Evolutionary conservation across 2,888 invertebrate genomes (phyloP), one percentile per base, ranked within the genome.

Genomic region (Onthophagus sagittarius): DNA sequence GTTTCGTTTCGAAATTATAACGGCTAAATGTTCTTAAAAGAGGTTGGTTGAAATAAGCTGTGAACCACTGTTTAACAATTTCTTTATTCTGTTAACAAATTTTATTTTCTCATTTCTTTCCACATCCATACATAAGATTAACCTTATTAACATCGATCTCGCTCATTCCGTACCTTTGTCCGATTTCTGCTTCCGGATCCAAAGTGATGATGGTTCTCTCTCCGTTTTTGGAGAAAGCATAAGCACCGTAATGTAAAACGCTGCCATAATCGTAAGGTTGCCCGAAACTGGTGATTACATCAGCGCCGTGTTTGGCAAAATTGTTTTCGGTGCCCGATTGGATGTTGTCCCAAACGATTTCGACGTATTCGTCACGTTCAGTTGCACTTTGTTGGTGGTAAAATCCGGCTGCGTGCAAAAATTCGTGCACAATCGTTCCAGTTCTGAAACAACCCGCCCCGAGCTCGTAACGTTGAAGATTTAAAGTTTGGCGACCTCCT

Each of bases 381-480:
- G 90, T 89, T 15, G 94, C 88, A 80, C 92, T 93, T 82, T 95
- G 95, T 85, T 94, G 94, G 81, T 95, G 95, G 82, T 92, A 93
- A 84, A 95, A 94, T 0, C 95, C 95, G 0, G 94, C 83, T 0
- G 93, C 91, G 81, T 95, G 95, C 79, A 95, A 87, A 82, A 95
- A 87, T 83, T 95, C 95, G 81, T 95, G 94, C 5, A 92, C 88
- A 3, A 93, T 88, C 6, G 91, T 91, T 14, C 93, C 91, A 74
- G 88, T 88, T 23, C 83, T 85, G 73, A 90, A 88, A 80, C 90
- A 90, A 32, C 88, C 87, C 14, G 86, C 86, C 0, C 87, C 86
- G 0, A 86, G 88, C 9, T 63, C 11, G 31, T 67, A 70, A 13
- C 39, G 65, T 74, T 76, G 74, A 9, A 75, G 69, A 53, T 76